Conservation (phyloP, 2,888 invertebrate species). For the Polietes domitor region DNA sequence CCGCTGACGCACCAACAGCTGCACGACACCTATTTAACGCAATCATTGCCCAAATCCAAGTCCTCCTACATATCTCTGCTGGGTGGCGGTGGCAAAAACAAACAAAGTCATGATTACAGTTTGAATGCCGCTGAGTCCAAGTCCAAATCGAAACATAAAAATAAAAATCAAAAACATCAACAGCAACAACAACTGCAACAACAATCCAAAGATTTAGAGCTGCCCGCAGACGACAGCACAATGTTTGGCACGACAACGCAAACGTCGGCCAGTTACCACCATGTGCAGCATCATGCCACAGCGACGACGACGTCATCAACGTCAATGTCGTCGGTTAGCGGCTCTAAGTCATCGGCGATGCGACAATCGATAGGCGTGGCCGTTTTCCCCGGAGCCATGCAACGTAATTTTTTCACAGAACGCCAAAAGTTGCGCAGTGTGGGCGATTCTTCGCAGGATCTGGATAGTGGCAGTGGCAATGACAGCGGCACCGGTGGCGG, state of each 20-base stretch:
- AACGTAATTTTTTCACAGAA: constrained; percentile 73
- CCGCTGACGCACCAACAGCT: constrained; percentile 76
- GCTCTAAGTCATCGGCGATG: constrained; percentile 63
- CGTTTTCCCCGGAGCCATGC: constrained; percentile 73
- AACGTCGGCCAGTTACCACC: constrained; percentile 65
- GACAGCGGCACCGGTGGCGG: constrained; percentile 67
- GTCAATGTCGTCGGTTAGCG: constrained; percentile 54
- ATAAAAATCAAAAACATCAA: constrained; percentile 60
- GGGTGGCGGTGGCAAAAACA: constrained; percentile 47
- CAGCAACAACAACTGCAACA: constrained; percentile 53
- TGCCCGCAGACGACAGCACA: constrained; percentile 56
- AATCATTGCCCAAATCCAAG: constrained; percentile 77
- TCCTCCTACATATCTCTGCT: constrained; percentile 64
- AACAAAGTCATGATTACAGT: constrained; percentile 56
- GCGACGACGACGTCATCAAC: constrained; percentile 60
- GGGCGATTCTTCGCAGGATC: constrained; percentile 77
- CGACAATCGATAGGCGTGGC: constrained; percentile 75
- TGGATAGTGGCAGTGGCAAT: constrained; percentile 71
- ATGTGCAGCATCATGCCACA: constrained; percentile 61
- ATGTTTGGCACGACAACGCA: constrained; percentile 69
- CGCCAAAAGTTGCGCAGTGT: constrained; percentile 74
- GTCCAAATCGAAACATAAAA: constrained; percentile 60
- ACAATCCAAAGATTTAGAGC: constrained; percentile 58
- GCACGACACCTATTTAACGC: constrained; percentile 74
- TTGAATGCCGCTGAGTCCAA: constrained; percentile 37